A percentile compares a stretch with the other conserved stretches of the same genome.
phyloP scores from a whole-genome alignment of 2,113 vertebrate genomes.

The Cyrtonyx montezumae region DNA sequence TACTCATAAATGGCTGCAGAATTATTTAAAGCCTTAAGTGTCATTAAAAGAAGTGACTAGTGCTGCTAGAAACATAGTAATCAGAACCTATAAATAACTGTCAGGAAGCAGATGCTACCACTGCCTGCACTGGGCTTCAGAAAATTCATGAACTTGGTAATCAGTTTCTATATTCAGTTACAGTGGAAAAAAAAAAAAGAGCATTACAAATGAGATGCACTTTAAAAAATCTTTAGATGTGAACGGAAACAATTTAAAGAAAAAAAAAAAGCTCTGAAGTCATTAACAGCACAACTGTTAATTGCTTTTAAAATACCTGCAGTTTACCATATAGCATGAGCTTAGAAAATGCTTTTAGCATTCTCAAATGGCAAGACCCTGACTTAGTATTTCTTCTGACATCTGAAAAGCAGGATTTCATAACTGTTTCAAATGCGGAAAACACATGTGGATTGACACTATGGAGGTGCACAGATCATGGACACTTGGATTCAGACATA shows the following conservation, averaged over 20 bases:
- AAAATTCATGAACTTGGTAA: constrained; percentile 64
- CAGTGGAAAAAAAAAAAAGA: constrained; percentile 35
- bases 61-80: constrained; percentile 47
- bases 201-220: constrained; percentile 41
- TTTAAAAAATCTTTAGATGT: constrained; percentile 52
- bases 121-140: constrained; percentile 38
- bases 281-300: constrained; percentile 40
- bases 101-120: constrained; percentile 59
- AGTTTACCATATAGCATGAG: background rate
- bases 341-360: background rate
- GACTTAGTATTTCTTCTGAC: background rate
- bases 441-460: accelerated
- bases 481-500: background rate
- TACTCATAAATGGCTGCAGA: background rate
- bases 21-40: constrained; percentile 37
- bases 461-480: background rate
- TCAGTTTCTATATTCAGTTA: constrained; percentile 64
- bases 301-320: constrained; percentile 48
- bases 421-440: background rate
- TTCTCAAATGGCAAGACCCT: background rate
- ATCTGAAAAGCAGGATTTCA: background rate
- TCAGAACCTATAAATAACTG: constrained; percentile 56
- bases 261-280: constrained; percentile 22
- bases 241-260: constrained; percentile 44
- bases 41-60: constrained; percentile 28